Conservation (phyloP, 2,888 invertebrate genomes). For the Sminthurinus aureus region DNA sequence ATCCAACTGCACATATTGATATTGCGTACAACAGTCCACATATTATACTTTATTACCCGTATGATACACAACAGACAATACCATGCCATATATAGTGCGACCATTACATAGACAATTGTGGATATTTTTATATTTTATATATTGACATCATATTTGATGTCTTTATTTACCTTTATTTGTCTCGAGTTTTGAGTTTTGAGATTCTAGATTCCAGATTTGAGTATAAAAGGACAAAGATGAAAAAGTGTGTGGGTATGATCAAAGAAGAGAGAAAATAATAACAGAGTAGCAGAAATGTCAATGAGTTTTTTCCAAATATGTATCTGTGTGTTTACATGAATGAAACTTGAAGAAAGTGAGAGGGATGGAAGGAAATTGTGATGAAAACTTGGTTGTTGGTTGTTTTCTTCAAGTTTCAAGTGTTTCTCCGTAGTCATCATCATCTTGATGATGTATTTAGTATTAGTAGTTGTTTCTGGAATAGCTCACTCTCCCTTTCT, state of each 20-base stretch:
- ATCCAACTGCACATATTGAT: no score
- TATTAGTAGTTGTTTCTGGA: no score
- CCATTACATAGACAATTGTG: no score
- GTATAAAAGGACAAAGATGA: background rate
- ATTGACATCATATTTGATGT: background rate
- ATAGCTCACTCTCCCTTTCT: background rate
- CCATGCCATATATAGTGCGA: background rate
- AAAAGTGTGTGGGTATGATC: background rate
- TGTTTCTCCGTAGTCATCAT: background rate
- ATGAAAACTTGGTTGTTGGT: constrained; percentile 31
- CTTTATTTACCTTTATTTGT: background rate
- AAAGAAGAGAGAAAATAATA: background rate
- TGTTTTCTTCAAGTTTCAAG: constrained; percentile 16
- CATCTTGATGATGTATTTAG: no score
- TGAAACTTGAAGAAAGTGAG: background rate
- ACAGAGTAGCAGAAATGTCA: constrained; percentile 19
- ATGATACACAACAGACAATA: background rate
- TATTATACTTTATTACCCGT: no score
- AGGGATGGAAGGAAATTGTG: background rate
- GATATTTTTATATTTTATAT: background rate
- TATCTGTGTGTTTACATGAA: background rate
- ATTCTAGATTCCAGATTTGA: background rate
- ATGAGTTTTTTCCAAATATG: background rate
- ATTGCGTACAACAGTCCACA: no score
- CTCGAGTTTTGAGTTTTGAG: background rate